These are phyloP conservation scores for Poecilia latipinna DNA, from an alignment of 2,113 vertebrate genomes.

Conservation along the genomic window DNA sequence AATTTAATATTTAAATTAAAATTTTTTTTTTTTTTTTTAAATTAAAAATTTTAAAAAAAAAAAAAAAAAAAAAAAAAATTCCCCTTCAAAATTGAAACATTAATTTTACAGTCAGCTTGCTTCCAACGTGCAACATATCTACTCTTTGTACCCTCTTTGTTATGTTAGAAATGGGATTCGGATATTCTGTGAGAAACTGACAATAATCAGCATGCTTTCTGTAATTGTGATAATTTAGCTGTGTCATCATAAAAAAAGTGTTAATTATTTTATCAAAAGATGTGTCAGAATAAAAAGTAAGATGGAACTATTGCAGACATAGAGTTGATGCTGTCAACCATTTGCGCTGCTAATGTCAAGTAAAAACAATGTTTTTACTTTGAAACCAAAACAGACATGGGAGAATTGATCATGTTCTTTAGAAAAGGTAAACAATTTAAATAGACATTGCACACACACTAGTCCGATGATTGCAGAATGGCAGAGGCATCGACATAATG, in stretches of 20 bases:
- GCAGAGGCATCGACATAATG: background rate
- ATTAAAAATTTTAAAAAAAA: background rate
- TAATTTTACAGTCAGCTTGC: background rate
- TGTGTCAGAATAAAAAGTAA: constrained; percentile 25
- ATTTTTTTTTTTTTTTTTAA: background rate
- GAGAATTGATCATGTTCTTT: background rate
- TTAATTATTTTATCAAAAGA: constrained; percentile 8
- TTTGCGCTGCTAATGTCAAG: constrained; percentile 16
- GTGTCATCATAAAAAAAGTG: constrained; percentile 11
- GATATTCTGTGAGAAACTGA: background rate
- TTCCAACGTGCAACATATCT: background rate
- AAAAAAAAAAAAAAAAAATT: too few relatives aligned
- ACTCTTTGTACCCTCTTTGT: background rate
- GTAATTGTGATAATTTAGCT: constrained; percentile 8
- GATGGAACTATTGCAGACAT: constrained; percentile 16
- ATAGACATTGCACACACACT: constrained; percentile 3
- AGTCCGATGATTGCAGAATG: background rate
- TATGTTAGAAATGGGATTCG: background rate
- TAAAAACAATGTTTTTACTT: constrained; percentile 29
- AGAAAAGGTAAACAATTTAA: constrained; percentile 10
- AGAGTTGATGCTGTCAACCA: constrained; percentile 32
- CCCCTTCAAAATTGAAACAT: background rate
- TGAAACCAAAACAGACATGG: constrained; percentile 46
- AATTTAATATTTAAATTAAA: too few relatives aligned
- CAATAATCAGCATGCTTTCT: constrained; percentile 8